A percentile compares a stretch with the other conserved stretches of the same genome.
These are phyloP conservation scores for Phaethornis superciliosus DNA, from an alignment of 2,113 vertebrate genomes.

Conservation along the genomic window DNA sequence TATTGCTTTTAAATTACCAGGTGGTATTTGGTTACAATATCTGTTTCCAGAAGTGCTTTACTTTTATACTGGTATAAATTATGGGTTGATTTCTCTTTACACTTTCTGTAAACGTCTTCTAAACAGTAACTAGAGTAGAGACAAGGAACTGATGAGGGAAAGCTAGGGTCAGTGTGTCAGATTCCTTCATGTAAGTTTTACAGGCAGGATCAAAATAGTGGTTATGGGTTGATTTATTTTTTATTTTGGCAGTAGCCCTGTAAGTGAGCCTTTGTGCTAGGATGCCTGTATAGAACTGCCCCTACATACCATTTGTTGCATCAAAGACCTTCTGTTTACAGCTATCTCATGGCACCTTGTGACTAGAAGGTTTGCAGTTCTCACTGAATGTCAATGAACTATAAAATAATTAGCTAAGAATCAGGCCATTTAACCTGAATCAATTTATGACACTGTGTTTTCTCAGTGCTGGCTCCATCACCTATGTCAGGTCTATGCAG, in stretches of 20 bases:
- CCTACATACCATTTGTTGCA: constrained; percentile 58
- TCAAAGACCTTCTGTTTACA: constrained; percentile 73
- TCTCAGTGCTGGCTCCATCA: background rate
- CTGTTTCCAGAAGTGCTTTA: background rate
- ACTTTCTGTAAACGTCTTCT: background rate
- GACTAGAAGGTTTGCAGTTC: constrained; percentile 44
- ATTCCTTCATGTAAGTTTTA: background rate
- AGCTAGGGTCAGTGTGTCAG: background rate
- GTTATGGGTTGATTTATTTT: constrained; percentile 10
- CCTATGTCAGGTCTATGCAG: background rate
- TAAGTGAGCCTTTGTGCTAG: constrained; percentile 37
- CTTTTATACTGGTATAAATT: background rate
- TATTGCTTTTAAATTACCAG: constrained; percentile 29
- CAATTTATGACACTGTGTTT: constrained; percentile 37
- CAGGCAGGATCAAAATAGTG: background rate
- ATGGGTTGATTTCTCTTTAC: background rate
- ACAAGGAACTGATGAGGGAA: background rate
- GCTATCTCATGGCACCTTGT: constrained; percentile 46
- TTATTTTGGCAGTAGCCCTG: constrained; percentile 4
- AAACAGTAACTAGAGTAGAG: background rate
- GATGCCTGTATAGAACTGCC: constrained; percentile 2
- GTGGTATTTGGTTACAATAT: background rate
- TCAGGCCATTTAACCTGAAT: constrained; percentile 31
- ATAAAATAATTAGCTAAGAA: constrained; percentile 69
- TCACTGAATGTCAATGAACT: constrained; percentile 64